Evolutionary conservation across 1,140 invertebrate species (phyloP), one percentile per base, ranked within the genome.

Genomic region (Drosophila leontia): DNA sequence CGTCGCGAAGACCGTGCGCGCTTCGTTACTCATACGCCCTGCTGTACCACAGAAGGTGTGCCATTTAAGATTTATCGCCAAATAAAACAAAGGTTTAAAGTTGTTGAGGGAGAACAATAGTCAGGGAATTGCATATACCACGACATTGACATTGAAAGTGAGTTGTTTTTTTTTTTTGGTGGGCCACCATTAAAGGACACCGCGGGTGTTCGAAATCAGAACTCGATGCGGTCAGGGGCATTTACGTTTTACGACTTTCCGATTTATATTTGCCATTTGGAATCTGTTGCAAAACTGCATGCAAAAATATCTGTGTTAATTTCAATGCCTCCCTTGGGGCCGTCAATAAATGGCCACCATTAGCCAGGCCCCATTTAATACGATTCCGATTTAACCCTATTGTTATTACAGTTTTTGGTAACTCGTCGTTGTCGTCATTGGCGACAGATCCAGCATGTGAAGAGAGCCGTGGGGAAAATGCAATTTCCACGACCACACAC

Each of bases 101-200:
- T 34, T 12, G 29, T 23, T 32, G 51, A 47, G 34, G 29, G 56
- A 35, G 19, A 68, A 71, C 70, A 78, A 63, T 58, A 39, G 42
- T 17, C 42, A 19, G 37, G 39, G 26, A 55, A 39, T 32, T 51
- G 26, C 32, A 60, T 45, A 45, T 47, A 56, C 61, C 58, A 65
- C 69, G 77, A 57, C 74, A 81, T 84, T 88, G 85, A 75, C 85
- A 88, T 88, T 88, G 85, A 78, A 59, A 47, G 41, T 51, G 19
- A 1, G 29, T 65, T 19, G 3, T 5, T 29, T 78, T 68, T 56
- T 56, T 44, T 37, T 37, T 53, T 23, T 3, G 17, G 7, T 15
- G 37, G 64, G 45, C 56, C 62, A 59, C 87, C 71, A 74, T 50
- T 56, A 88, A 88, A 86, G 71, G 75, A 82, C 75, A 80, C 75